Percentiles rank a stretch among this genome's conserved stretches.
These are phyloP conservation scores for Bolinopsis microptera DNA, from an alignment of 37 sponge, comb jelly and placozoan genomes.

Conservation along the genomic window DNA sequence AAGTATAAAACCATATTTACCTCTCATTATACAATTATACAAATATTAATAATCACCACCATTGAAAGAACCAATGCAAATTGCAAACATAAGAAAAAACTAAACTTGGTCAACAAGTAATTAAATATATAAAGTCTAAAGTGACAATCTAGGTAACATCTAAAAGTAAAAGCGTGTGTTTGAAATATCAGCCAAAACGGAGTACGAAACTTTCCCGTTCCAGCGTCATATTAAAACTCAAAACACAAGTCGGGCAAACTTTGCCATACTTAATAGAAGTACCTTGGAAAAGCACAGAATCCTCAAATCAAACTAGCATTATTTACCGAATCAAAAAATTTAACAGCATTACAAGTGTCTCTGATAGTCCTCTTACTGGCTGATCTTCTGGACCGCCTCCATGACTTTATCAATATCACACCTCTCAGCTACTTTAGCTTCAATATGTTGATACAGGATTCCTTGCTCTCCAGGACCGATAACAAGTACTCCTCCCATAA, in stretches of 20 bases:
- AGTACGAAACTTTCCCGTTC: constrained; percentile 13
- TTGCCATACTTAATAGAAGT: too few relatives aligned
- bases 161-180: background rate
- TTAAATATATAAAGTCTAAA: background rate
- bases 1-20: background rate
- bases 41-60: background rate
- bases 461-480: constrained; percentile 55
- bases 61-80: background rate
- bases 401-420: constrained; percentile 13
- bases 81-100: background rate
- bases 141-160: background rate
- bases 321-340: too few relatives aligned
- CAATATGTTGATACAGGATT: constrained; percentile 21
- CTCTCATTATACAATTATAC: background rate
- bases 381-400: constrained; percentile 50
- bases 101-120: background rate
- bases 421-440: background rate
- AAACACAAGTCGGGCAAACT: constrained; percentile 53
- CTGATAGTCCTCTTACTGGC: background rate
- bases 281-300: too few relatives aligned
- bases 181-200: constrained; percentile 4
- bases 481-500: constrained; percentile 50
- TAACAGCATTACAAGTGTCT: too few relatives aligned
- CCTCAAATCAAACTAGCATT: too few relatives aligned
- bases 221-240: constrained; percentile 10